Evolutionary conservation across 2,113 vertebrate genomes (phyloP), one percentile per base, ranked within the genome.

Genomic region (Pongo abelii): DNA sequence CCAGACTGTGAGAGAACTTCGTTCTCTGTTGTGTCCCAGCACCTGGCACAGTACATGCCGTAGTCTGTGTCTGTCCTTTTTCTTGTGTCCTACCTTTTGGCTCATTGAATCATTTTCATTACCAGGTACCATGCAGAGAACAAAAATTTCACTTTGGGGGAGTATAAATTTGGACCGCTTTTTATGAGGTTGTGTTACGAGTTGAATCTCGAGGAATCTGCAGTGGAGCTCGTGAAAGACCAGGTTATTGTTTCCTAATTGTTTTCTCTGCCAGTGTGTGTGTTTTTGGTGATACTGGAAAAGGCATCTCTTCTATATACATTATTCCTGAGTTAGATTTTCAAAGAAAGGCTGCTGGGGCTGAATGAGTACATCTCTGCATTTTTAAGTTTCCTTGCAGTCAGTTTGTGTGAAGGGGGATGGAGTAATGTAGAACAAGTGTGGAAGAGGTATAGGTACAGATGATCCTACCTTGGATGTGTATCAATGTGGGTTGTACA

Each of bases 171-270:
- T 98, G 99, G 99, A 25, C 99, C 99, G 2, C 94, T 99, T 77
- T 99, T 99, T 97, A 99, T 99, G 98, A 99, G 99, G 64, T 98
- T 99, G 0, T 99, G 99, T 97, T 99, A 99, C 30, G 99, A 99
- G 86, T 95, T 99, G 95, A 98, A 99, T 83, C 98, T 99, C 94
- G 99, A 99, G 97, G 98, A 98, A 50, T 98, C 99, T 97, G 99
- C 99, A 48, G 35, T 98, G 86, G 96, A 98, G 89, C 98, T 99
- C 85, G 91, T 99, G 52, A 99, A 98, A 98, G 99, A 99, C 97
- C 93, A 99, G 99, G 99, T 99, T 43, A 72, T 48, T 75, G 12
- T 75, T 69, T 93, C 17, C 80, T 32, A 4, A 61, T 89, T 75
- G 55, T 74, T 52, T 75, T 90, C 30, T 23, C 64, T 83, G 84